Evolutionary conservation across 2,888 invertebrate genomes (phyloP), one percentile per base, ranked within the genome.

Genomic region (Cerastoderma edule): DNA sequence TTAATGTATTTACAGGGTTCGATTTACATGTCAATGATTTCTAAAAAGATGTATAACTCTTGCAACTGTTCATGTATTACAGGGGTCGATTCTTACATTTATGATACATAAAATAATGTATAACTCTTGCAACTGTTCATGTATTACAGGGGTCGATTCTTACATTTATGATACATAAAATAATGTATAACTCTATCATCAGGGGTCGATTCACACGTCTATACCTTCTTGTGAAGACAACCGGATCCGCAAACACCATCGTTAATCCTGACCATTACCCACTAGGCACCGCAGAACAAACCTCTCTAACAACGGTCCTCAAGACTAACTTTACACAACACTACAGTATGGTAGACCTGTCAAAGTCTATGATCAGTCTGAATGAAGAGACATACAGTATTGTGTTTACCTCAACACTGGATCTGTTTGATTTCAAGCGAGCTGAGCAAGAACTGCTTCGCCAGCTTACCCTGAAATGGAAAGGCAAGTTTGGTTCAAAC

Each of bases 181-280:
- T n/a, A n/a, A n/a, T n/a, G n/a, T n/a, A n/a, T n/a, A n/a, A n/a
- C n/a, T n/a, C n/a, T n/a, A n/a, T n/a, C n/a, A n/a, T 57, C 60
- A 60, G 60, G 24, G 60, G 60, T 60, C 22, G 16, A 39, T 60
- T 60, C 19, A 60, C 60, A 2, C 35, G 60, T 24, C 6, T 60
- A 16, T 60, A 60, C 60, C 22, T 60, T 8, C 60, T 60, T 4
- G 39, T 60, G 0, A 35, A 27, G 5, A 33, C 33, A 13, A 60
- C 22, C 10, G 39, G 60, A 27, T 33, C 60, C n/a, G 32, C 27
- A 22, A 32, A 57, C 22, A 28, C 32, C 4, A 28, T 57, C 8
- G 60, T 60, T 24, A 60, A 39, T 10, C 60, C 60, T 24, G 35
- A 35, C 16, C 60, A 60, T 22, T 60, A 60, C 24, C 60, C 60